Conservation (phyloP, 2,797 vertebrate species). For the Betta splendens region DNA sequence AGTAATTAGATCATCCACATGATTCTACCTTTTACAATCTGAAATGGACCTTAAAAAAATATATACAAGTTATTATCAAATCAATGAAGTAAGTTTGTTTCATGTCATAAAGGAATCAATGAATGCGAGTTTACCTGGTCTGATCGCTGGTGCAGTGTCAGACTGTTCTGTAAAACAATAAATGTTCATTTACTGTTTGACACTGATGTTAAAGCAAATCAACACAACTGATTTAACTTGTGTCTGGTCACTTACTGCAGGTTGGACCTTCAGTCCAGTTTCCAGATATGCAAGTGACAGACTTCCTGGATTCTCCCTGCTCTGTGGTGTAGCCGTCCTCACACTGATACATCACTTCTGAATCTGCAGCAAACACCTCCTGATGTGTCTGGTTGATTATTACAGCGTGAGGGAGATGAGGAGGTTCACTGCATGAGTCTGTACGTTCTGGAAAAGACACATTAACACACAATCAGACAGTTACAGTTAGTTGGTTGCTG, state of each 20-base stretch:
- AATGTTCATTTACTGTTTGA: too few species aligned
- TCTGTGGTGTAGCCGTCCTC: conserved; percentile 17
- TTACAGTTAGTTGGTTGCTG: too few species aligned
- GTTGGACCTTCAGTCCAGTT: conserved; percentile 8
- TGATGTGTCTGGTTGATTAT: conserved; percentile 16
- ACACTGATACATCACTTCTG: conserved; percentile 36
- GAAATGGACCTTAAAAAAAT: too few species aligned
- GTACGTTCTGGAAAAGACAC: conserved; percentile 17
- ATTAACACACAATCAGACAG: too few species aligned
- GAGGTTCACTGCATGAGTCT: conserved; percentile 25
- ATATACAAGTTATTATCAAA: too few species aligned
- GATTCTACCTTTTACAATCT: accelerated
- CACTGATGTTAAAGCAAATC: too few species aligned
- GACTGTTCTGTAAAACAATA: too few species aligned
- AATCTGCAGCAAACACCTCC: conserved; percentile 23
- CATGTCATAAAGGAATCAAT: too few species aligned
- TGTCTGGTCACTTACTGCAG: conserved; percentile 57
- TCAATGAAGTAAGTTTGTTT: too few species aligned
- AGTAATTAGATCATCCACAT: conserved; percentile 25
- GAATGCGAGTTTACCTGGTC: too few species aligned
- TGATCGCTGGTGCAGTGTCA: too few species aligned
- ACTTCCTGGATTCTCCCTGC: accelerated
- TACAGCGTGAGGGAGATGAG: conserved; percentile 32
- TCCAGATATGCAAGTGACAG: not conserved
- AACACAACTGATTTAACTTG: too few species aligned